These are phyloP conservation scores for Spodoptera litura DNA, from an alignment of 1,140 invertebrate species.

Conservation along the genomic window DNA sequence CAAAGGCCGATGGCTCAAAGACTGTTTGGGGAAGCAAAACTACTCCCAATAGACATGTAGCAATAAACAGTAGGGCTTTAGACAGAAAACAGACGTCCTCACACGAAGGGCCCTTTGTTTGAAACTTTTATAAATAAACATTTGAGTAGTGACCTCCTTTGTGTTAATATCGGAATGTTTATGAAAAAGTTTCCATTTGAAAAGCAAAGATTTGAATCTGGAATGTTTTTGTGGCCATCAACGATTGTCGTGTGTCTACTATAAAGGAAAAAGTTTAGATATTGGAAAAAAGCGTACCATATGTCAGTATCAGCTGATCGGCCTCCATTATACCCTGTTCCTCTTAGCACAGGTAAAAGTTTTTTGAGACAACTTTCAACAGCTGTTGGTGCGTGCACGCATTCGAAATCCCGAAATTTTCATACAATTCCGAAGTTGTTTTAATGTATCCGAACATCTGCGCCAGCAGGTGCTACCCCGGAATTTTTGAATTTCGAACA, in stretches of 20 bases:
- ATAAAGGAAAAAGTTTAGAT: conserved; percentile 16
- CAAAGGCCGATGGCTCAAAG: conserved; percentile 35
- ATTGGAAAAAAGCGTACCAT: conserved; percentile 38
- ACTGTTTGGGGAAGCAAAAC: conserved; percentile 43
- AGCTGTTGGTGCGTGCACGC: conserved; percentile 72
- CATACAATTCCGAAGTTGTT: conserved; percentile 53
- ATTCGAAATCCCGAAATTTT: conserved; percentile 70
- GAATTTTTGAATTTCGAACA: conserved; percentile 70
- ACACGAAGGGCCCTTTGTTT: conserved; percentile 67
- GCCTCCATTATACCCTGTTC: conserved; percentile 53
- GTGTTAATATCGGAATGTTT: conserved; percentile 33
- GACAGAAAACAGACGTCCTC: conserved; percentile 76
- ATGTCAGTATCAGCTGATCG: conserved; percentile 72
- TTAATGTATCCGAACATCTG: conserved; percentile 70
- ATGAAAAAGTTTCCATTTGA: conserved; percentile 27
- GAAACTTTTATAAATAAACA: conserved; percentile 73
- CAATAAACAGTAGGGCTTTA: conserved; percentile 70
- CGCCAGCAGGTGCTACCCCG: conserved; percentile 69
- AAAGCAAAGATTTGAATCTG: conserved; percentile 8
- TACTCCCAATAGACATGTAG: conserved; percentile 58
- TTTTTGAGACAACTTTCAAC: conserved; percentile 64
- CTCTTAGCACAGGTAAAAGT: conserved; percentile 66
- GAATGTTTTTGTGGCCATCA: conserved; percentile 5
- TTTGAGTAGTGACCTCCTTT: conserved; percentile 59
- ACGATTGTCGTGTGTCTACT: conserved; percentile 32